Conservation (phyloP, 1,140 invertebrate species). For the Bathynomus jamesi region DNA sequence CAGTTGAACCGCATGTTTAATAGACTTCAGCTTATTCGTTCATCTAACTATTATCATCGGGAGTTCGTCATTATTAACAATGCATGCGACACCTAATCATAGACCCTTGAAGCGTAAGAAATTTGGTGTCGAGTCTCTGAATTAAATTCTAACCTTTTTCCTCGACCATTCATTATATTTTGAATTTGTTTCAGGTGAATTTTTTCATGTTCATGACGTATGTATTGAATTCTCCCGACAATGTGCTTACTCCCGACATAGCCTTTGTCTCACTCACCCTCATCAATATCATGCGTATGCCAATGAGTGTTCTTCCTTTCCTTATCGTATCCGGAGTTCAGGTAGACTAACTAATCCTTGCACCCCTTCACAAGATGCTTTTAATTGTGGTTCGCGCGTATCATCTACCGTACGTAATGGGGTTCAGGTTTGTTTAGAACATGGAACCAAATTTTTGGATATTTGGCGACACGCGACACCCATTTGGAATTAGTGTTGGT, state of each 20-base stretch:
- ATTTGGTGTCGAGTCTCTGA: not conserved
- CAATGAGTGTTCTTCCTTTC: slow-evolving; percentile 47
- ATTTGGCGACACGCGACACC: no score
- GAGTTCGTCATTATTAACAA: not conserved
- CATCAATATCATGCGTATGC: slow-evolving; percentile 51
- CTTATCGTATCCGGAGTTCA: slow-evolving; percentile 42
- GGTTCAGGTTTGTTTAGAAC: no score
- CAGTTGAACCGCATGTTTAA: not conserved
- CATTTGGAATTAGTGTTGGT: no score
- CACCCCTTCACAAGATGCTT: no score
- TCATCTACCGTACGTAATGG: no score
- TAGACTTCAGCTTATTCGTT: not conserved
- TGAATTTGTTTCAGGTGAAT: slow-evolving; percentile 22
- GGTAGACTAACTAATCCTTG: no score
- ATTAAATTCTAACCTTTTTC: not conserved
- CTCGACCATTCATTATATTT: not conserved
- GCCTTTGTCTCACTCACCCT: slow-evolving; percentile 50
- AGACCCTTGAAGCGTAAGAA: not conserved
- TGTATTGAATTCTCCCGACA: slow-evolving; percentile 40
- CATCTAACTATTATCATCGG: not conserved
- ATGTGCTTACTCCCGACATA: slow-evolving; percentile 47
- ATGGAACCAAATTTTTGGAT: no score
- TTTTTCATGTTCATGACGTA: slow-evolving; percentile 43
- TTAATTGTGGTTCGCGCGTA: no score
- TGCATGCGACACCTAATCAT: not conserved